Evolutionary conservation across 2,888 invertebrate species (phyloP), one percentile per base, ranked within the genome.

Genomic region (Seira musarum): DNA sequence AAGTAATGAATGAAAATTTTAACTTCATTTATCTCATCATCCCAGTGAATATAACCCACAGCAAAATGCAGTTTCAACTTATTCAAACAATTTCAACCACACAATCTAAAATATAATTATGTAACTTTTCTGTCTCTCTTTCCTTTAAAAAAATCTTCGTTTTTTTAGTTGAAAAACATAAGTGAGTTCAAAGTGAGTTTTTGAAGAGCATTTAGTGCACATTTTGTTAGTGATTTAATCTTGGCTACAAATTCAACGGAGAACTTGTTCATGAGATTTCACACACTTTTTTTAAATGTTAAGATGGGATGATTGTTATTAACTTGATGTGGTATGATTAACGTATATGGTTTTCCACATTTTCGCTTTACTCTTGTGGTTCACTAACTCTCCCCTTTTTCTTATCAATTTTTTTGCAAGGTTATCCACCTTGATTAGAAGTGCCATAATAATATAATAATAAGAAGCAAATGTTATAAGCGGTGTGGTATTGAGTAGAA

Each of bases 321-420:
- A 53, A 15, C 53, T 53, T 30, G 30, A 8, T 30, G 8, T 30
- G 30, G 30, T 30, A 30, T 30, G 30, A 30, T 30, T 30, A 30
- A 30, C 30, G 30, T 30, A 8, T 30, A 30, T n/a, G 30, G 30
- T 30, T 30, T 8, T 5, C 30, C 30, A 30, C 17, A 76, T 63
- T 46, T 15, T 53, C 8, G 70, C 13, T 71, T 61, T 49, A 64
- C 80, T 80, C 80, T 73, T 53, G 53, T 53, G 53, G 53, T 15
- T 53, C 53, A 53, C 53, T 53, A 53, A 53, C 53, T 53, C 53
- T 73, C 60, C 69, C 63, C 68, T 79, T 65, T 73, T 30, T 65
- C n/a, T 35, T 25, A 49, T 73, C 30, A 53, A 30, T 24, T 63
- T 64, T 30, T 70, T 70, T 76, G 69, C 80, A 80, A 80, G 80